phyloP scores from a whole-genome alignment of 2,113 vertebrate species.

The Athene noctua region DNA sequence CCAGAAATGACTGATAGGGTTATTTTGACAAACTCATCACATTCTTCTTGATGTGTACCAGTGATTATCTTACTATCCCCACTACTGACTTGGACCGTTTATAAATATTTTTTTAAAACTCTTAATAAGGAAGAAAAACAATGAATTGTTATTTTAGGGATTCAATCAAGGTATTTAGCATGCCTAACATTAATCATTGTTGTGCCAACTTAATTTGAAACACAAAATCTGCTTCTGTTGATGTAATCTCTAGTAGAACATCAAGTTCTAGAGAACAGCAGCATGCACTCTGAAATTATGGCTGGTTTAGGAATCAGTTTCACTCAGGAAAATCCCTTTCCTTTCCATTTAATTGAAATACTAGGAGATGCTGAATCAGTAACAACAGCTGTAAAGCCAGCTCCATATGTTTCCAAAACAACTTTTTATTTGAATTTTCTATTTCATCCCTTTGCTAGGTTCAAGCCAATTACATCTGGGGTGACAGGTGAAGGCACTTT shows the following conservation, averaged over 20 bases:
- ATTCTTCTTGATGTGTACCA: neutral
- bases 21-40: neutral
- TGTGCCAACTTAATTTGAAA: neutral
- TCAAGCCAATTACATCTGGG: neutral
- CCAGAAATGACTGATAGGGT: neutral
- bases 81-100: neutral
- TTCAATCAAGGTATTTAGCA: neutral
- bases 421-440: neutral
- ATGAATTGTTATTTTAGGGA: neutral
- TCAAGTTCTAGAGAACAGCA: neutral
- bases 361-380: neutral
- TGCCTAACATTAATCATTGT: neutral
- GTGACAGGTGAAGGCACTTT: neutral
- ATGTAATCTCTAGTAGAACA: neutral
- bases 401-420: neutral
- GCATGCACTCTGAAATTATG: neutral
- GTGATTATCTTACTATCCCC: neutral
- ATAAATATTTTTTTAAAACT: neutral
- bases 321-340: neutral
- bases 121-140: neutral
- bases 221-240: neutral
- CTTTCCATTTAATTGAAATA: neutral
- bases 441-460: neutral
- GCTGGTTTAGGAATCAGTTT: neutral
- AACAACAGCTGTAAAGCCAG: neutral